These are phyloP conservation scores for Mus spicilegus DNA, from an alignment of 2,113 vertebrate genomes.

Conservation along the genomic window DNA sequence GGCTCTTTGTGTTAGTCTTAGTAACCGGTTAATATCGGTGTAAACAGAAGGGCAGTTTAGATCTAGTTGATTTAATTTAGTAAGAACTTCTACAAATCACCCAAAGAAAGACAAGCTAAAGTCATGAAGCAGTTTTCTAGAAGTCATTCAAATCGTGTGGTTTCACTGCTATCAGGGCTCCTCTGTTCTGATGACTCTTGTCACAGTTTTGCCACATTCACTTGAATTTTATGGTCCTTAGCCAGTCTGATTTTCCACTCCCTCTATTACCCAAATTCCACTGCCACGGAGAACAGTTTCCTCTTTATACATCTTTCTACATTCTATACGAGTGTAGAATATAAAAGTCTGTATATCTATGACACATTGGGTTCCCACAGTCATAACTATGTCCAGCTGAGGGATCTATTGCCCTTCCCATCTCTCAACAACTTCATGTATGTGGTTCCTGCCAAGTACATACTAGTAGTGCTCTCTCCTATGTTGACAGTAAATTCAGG, in stretches of 20 bases:
- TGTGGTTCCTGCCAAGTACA: neutral
- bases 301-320: neutral
- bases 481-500: neutral
- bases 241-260: neutral
- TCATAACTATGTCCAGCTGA: neutral
- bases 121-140: neutral
- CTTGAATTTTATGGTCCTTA: neutral
- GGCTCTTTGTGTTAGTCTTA: neutral
- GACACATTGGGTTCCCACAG: neutral
- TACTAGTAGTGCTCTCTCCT: neutral
- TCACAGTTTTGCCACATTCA: neutral
- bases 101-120: neutral
- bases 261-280: neutral
- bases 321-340: neutral
- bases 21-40: neutral
- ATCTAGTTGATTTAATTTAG: conserved; percentile 16
- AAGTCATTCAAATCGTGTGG: neutral
- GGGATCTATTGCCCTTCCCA: neutral
- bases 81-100: neutral
- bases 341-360: neutral
- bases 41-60: neutral
- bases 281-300: neutral
- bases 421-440: neutral
- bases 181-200: neutral
- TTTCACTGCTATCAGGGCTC: neutral